Evolutionary conservation across 2,113 vertebrate species (phyloP), one percentile per base, ranked within the genome.

Genomic region (Chloropsis cyanopogon): DNA sequence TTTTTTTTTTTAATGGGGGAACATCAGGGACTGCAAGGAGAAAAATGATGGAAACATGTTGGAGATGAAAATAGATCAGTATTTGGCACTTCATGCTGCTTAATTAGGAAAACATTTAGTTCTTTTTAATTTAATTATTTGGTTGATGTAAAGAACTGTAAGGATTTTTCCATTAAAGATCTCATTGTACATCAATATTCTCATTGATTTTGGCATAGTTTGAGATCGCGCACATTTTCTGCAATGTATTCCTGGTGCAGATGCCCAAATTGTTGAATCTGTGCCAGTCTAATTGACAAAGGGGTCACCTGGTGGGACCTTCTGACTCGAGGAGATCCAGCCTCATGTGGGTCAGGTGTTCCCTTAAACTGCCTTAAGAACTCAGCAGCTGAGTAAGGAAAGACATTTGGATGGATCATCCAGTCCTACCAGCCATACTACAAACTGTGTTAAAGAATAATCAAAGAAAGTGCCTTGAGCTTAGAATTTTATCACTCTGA

Each of bases 31-130:
- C 47, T 87, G 69, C 39, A 56, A 63, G 53, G 54, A 73, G 31
- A 85, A 73, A 52, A 81, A 60, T 44, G 70, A 71, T 17, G 69
- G 64, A 82, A 91, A 44, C 39, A 42, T 39, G 9, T 37, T 87
- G 56, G 49, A 82, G 46, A 52, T 76, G 49, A 68, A 89, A 85
- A 87, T 44, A 94, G 39, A 79, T 82, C 37, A 29, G 61, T 87
- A 44, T 63, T 71, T 85, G 84, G 37, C 82, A 82, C 65, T 82
- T 91, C 5, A 3, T 33, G 37, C 46, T 80, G 31, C 75, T 69
- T 89, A 81, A 84, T 89, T 87, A 46, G 73, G 78, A 78, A 92
- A 89, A 75, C 39, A 46, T 71, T 76, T 79, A 28, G 35, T 91
- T 63, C 29, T 49, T 71, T 75, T 39, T 14, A 77, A 66, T 86